Base-by-base conservation (phyloP, 2,797 vertebrate genomes). In the Neopelma chrysocephalum region DNA sequence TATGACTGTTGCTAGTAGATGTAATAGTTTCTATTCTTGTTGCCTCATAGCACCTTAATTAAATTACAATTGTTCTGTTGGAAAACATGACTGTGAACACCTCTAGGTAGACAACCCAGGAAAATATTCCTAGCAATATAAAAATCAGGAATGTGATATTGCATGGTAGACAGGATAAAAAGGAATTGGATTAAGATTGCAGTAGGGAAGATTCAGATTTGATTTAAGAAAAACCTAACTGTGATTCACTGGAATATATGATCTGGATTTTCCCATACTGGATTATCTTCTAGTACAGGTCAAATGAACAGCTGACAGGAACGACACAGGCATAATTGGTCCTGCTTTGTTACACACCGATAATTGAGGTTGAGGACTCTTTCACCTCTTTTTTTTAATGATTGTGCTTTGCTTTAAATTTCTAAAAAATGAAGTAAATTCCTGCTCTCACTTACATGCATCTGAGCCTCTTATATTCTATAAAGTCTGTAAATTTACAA, bases 401-500 rank as follows among this genome's bases (percentile, higher is more conserved):
- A 50, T 16, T 80, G 7, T 47, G 58, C 36, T 81, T 89, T n/a
- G 17, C 48, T 88, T 77, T 65, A 91, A 77, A 90, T 84, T 91
- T 94, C 31, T 87, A 26, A 69, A 92, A 80, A 90, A 58, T 90
- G 11, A 94, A 43, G 69, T 87, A 82, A 91, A 89, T 29, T 87
- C 20, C 56, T 94, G 60, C 53, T 90, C 77, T 96, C 86, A 70
- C 82, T 93, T 82, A 82, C 53, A 69, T 73, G 21, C 50, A 75
- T 82, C 23, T 7, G 10, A 95, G 26, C 29, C 64, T 82, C 73
- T 87, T 68, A 27, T 77, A 80, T 58, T 95, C 65, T 84, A 54
- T 82, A 89, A 90, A 94, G 85, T 47, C 43, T 93, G 56, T 76
- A 48, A 83, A 90, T 83, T 87, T 91, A 87, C 79, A 93, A 85